Base-by-base conservation (phyloP, 2,888 invertebrate genomes). In the Caenorhabditis macrosperma region DNA sequence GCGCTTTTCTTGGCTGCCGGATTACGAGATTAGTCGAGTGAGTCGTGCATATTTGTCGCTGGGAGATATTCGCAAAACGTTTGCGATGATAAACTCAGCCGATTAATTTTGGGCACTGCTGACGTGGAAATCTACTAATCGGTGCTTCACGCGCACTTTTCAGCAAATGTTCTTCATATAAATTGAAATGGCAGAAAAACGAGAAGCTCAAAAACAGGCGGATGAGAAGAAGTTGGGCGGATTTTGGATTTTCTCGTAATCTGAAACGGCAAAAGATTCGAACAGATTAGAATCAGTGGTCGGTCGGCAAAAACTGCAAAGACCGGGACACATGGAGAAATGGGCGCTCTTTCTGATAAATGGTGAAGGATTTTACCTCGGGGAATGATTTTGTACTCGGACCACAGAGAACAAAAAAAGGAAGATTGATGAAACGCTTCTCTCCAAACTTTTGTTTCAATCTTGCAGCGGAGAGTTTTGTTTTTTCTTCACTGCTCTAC, bases 311-410 rank as follows among this genome's bases (percentile, higher is more conserved):
- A 30, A 50, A 64, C 64, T 35, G 50, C 55, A 57, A 50, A 50
- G 55, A 64, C 33, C 26, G 55, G 44, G 38, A 63, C 33, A 50
- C 24, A 22, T 17, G 30, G 50, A 50, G 48, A 63, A 26, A 15
- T 63, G 63, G 50, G 54, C 61, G 52, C 48, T 69, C 60, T 12
- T 55, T 55, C 72, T 72, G 74, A 74, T 74, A 74, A 74, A 74
- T 74, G 74, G 64, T 64, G 74, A 74, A 74, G 64, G 66, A 74
- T 74, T 74, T 74, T 63, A 74, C 74, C 74, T 74, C 64, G 64
- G 74, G 74, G 74, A 74, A 63, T 74, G 74, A 74, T 74, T 74
- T 72, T 64, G 72, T 72, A 57, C 72, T 57, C 38, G 63, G 57
- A 57, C 63, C 74, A 74, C 74, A 59, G 64, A 74, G 72, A 64